Evolutionary conservation across 2,888 invertebrate species (phyloP), one percentile per base, ranked within the genome.

Genomic region (Drosophila paranaensis): DNA sequence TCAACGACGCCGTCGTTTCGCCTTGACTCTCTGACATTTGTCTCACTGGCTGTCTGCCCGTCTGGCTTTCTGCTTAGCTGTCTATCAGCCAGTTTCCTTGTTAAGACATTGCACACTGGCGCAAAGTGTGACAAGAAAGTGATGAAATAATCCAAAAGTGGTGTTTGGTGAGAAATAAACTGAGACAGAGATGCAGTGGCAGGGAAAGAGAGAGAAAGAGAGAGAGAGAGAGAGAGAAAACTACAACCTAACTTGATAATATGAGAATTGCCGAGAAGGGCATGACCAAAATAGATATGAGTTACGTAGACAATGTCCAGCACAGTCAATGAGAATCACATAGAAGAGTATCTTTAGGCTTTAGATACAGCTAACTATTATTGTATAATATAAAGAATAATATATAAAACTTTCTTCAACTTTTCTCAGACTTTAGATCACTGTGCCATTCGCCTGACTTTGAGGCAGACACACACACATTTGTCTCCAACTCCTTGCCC

Each of bases 1-100:
- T 78, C 68, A 74, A 65, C 72, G 69, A 60, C 64, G 68, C 61
- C 60, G 64, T 67, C 69, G 33, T 58, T 66, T 81, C 60, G 81
- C 70, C 75, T 74, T 77, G 84, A 71, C 77, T 86, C 80, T 65
- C 77, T 88, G 89, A 76, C 82, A 79, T 82, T 75, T 82, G 84
- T 74, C 79, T 65, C 67, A 53, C 61, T 68, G 45, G 60, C 57
- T 51, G 56, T 60, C 65, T 68, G 54, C 35, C 58, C 66, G 65
- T 60, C 77, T 62, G 42, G 50, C 50, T 16, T 13, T 50, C 50
- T 50, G 50, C 20, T 43, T 56, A 56, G 39, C 58, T 56, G 51
- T 60, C 68, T 64, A 63, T 68, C 69, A 70, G 46, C 8, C 78
- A 77, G 77, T 67, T 74, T 76, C 61, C 71, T 60, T 55, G 60